Evolutionary conservation across 2,113 vertebrate species (phyloP).

Genomic region (Triplophysa rosa): DNA sequence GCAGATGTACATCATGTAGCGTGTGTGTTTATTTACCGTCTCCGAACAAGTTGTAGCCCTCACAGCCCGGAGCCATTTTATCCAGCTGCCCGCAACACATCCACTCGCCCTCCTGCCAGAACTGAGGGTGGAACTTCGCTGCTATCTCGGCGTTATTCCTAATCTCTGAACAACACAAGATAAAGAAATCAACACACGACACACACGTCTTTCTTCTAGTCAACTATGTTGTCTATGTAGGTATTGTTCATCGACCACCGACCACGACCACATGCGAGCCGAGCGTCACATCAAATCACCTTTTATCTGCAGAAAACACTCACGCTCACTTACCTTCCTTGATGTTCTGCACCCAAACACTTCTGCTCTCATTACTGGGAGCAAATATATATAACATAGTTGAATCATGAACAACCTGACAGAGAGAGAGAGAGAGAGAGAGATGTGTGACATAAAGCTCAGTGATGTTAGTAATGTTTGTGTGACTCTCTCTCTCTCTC

Average conservation of each 20-base stretch:
- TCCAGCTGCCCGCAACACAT: conserved; percentile 92
- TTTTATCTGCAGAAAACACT: too few relatives aligned
- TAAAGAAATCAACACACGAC: neutral
- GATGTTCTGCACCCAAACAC: conserved; percentile 85
- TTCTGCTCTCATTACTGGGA: conserved; percentile 83
- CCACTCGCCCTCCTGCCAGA: conserved; percentile 91
- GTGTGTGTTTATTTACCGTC: conserved; percentile 74
- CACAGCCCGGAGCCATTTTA: conserved; percentile 89
- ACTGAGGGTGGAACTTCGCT: conserved; percentile 91
- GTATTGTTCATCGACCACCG: too few relatives aligned
- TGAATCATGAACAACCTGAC: conserved; percentile 86
- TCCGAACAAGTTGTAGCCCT: conserved; percentile 88
- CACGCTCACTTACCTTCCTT: conserved; percentile 87
- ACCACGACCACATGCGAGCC: too few relatives aligned
- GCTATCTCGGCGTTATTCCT: conserved; percentile 82
- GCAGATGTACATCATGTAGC: too few relatives aligned
- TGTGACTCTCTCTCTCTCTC: neutral
- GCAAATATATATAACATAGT: conserved; percentile 90
- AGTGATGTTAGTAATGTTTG: neutral
- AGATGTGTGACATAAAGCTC: too few relatives aligned
- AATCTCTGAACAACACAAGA: conserved; percentile 77
- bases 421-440: neutral
- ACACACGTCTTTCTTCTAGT: neutral
- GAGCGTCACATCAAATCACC: too few relatives aligned
- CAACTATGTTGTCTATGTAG: too few relatives aligned